Base-by-base conservation (phyloP, 2,113 vertebrate species). In the Talpa occidentalis region DNA sequence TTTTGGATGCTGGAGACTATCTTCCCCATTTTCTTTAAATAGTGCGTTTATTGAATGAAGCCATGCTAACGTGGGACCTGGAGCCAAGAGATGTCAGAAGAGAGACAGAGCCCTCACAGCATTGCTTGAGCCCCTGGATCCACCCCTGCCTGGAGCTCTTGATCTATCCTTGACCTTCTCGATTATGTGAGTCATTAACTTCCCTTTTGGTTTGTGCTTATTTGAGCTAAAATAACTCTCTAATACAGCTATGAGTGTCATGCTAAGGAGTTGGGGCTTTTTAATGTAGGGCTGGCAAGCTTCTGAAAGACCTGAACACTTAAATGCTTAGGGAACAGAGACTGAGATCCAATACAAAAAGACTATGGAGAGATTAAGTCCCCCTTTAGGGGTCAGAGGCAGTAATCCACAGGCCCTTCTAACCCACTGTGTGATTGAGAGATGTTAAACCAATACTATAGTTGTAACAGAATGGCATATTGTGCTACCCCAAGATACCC, bases 271-370 rank as follows among this genome's bases (percentile, higher is more conserved):
- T 90, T 22, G 69, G 17, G 76, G 8, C 28, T 92, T 72, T 22
- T 2, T 74, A 37, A n/a, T 37, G 10, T 1, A 88, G 6, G 10
- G 14, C 24, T 91, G 37, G 12, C 6, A 76, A 83, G 14, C 11
- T 32, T 15, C 62, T 88, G 10, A 78, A 90, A 89, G 22, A 21
- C 64, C 9, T 73, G 9, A 67, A 22, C 21, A 73, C 49, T 17
- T 79, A 79, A 44, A 40, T 70, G 21, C 26, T 72, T 74, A 84
- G n/a, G 78, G 15, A 90, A 40, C n/a, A 95, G 49, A 93, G 64
- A 49, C 52, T 26, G 62, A 26, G 8, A 22, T 3, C 15, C 11
- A 32, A 88, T 42, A 59, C 4, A 69, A 70, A 90, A 92, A 86
- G 37, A 44, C 44, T 70, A 30, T 7, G 2, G 37, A 66, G 32